Base-by-base conservation (phyloP, 35 echinoderm and acorn worm genomes). In the Apostichopus californicus region DNA sequence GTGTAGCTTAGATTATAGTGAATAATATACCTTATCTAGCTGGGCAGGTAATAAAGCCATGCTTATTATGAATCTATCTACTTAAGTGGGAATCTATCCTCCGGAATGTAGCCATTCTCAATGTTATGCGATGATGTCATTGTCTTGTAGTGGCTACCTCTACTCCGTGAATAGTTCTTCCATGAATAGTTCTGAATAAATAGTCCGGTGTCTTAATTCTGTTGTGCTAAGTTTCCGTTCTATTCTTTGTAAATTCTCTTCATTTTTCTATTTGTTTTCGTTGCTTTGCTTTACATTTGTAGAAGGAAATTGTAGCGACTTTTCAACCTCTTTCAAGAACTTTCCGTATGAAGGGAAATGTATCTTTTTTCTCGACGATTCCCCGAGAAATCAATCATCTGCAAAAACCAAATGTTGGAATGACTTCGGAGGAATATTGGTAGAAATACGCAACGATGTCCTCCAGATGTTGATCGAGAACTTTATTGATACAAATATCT, bases 391-490 rank as follows among this genome's bases (percentile, higher is more conserved):
- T 15, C 57, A 71, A 63, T 7, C 57, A 58, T 28, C 9, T 15
- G 54, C 58, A 17, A 71, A 59, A 54, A 46, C 57, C 8, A 65
- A 87, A 63, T 87, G 86, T 52, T 3, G 1, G 6, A 64, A 65
- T 22, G 86, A 87, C 11, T 66, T 87, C 6, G 23, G 57, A 11
- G 86, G 86, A 87, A 65, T 22, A 8, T 58, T 87, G 57, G 86
- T 71, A 8, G 86, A 87, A 52, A 71, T 87, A 24, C 55, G 57
- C 23, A 87, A 59, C 64, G 12, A 66, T 26, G 9, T 22, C 15
- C 55, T 87, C 15, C 86, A 87, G 20, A 11, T 63, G 6, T 63
- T 87, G 13, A 63, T 87, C 25, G 86, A 63, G 64, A 87, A 64
- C 24, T 28, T 87, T 57, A 87, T 87, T 58, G 24, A 87, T 71